Percentiles rank a stretch among this genome's conserved stretches.
Conservation (phyloP, 2,113 vertebrate genomes). For the Pedetes capensis region DNA sequence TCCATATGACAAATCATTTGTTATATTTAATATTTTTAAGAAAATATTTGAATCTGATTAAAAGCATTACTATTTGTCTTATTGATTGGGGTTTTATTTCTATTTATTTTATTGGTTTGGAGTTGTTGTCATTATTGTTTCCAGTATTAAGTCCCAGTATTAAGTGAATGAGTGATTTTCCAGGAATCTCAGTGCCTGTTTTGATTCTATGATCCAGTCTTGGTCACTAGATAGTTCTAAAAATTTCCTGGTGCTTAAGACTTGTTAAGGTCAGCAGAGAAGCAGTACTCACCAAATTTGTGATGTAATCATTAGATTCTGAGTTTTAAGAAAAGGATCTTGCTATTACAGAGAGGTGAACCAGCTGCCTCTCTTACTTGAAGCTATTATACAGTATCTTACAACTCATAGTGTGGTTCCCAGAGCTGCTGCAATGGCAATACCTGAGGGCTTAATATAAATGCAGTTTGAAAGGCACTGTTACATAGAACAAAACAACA, state of each 20-base stretch:
- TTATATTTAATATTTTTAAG: constrained; percentile 16
- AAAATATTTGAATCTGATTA: not conserved
- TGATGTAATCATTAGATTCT: not conserved
- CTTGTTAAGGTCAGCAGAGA: not conserved
- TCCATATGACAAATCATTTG: not conserved
- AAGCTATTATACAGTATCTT: not conserved
- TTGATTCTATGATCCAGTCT: not conserved
- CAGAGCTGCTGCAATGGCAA: not conserved
- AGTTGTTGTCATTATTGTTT: not conserved
- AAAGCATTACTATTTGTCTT: not conserved
- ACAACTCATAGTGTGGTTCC: not conserved
- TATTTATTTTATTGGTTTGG: not conserved
- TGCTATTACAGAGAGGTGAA: not conserved
- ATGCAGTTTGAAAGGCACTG: not conserved
- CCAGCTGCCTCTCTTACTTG: not conserved
- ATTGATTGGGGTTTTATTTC: not conserved
- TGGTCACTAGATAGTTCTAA: not conserved
- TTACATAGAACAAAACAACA: not conserved
- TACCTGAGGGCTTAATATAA: not conserved
- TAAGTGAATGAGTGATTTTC: not conserved
- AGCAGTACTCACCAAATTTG: not conserved
- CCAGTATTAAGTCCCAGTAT: not conserved
- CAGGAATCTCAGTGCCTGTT: not conserved
- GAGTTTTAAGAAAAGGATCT: not conserved
- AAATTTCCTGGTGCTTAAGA: not conserved